Evolutionary conservation across 2,888 invertebrate species (phyloP), one percentile per base, ranked within the genome.

Genomic region (Drosophila maculinotata): DNA sequence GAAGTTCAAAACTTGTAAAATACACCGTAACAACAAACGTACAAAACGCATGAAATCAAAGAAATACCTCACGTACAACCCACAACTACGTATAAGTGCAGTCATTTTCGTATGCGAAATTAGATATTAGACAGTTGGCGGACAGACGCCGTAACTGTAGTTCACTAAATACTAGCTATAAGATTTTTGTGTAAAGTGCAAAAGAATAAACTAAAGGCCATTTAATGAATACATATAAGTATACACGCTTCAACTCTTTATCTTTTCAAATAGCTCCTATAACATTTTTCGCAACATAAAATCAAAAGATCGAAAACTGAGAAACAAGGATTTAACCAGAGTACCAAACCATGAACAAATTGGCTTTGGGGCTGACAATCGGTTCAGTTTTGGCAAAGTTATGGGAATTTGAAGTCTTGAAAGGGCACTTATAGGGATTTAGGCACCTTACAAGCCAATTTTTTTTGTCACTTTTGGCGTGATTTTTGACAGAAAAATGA

Each of bases 1-100:
- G 52, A 87, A 81, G 85, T 82, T 81, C 44, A 62, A 87, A 82
- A 79, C 87, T 82, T 82, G 64, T 76, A 59, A 63, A 56, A 59
- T 53, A 70, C 66, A 45, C 23, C 28, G n/a, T 20, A 47, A 45
- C 35, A 39, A 39, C 35, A 45, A 31, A 51, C 56, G 69, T 69
- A 59, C 71, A 64, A 79, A 72, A 52, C 62, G 76, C 79, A 86
- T 66, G 48, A 82, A 80, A 82, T 86, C 87, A 82, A 82, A 82
- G 87, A 82, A 80, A 75, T 59, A 59, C 59, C 59, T 66, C 60
- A 83, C 71, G 84, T 86, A 86, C 77, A 85, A 63, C 54, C 39
- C 47, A 69, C 60, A 66, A 49, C 54, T 65, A 64, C 28, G 28
- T 52, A 28, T 76, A 68, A 80, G 70, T 63, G 74, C 52, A 74